A percentile compares a stretch with the other conserved stretches of the same genome.
Conservation (phyloP, 2,113 vertebrate genomes). For the Pterocles orientalis region DNA sequence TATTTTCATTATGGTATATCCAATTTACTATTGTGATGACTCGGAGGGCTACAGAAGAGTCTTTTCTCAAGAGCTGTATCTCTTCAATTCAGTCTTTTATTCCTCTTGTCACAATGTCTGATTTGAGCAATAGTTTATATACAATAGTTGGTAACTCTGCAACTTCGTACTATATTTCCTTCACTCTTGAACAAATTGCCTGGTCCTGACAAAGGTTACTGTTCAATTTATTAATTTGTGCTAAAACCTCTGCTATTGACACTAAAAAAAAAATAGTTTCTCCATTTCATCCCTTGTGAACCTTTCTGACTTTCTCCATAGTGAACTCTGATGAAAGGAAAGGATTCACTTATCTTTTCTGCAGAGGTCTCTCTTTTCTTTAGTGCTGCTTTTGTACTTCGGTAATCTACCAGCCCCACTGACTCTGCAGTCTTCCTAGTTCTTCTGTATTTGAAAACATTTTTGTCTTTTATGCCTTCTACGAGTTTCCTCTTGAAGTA, state of each 20-base stretch:
- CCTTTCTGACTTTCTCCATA: background rate
- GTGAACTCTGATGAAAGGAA: conserved; percentile 5
- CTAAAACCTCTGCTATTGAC: background rate
- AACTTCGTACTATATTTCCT: background rate
- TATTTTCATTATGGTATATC: background rate
- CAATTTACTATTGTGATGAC: too few species aligned
- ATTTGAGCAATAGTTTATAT: background rate
- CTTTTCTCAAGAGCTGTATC: background rate
- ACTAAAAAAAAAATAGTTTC: background rate
- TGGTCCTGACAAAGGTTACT: background rate
- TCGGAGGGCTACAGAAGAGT: too few species aligned
- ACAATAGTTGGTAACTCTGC: background rate
- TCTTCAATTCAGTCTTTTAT: background rate
- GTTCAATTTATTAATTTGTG: conserved; percentile 2
- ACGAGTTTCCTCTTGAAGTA: background rate
- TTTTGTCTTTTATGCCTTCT: background rate
- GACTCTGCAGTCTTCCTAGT: background rate
- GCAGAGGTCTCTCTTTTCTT: background rate
- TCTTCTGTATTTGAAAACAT: background rate
- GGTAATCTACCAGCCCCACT: background rate
- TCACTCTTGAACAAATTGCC: background rate
- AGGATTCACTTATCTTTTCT: background rate
- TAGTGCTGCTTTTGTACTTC: background rate
- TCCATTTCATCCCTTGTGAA: background rate
- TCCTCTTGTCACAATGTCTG: background rate